A percentile compares a stretch with the other conserved stretches of the same genome.
phyloP scores from a whole-genome alignment of 2,113 vertebrate species.

The Myocastor coypus region DNA sequence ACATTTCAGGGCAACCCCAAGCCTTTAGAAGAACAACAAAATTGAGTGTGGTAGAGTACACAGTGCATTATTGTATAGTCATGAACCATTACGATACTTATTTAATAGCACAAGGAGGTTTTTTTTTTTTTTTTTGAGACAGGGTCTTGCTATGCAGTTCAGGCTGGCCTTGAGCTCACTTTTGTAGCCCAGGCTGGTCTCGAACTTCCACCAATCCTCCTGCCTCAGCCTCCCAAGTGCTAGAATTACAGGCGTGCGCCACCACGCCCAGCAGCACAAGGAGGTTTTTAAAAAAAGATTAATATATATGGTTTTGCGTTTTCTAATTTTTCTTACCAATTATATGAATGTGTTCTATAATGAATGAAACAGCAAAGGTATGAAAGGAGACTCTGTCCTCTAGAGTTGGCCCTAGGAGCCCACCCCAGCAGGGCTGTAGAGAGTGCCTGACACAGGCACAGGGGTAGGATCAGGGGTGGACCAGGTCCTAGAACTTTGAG shows the following conservation, averaged over 20 bases:
- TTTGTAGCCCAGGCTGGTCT: too few species aligned
- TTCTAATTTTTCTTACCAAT: slow-evolving; percentile 25
- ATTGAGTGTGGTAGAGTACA: background rate
- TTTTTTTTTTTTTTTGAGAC: too few species aligned
- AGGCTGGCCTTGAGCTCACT: too few species aligned
- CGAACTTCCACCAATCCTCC: too few species aligned
- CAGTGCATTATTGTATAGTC: background rate
- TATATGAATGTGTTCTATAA: background rate
- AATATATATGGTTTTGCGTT: background rate
- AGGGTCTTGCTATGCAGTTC: too few species aligned
- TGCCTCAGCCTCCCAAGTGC: too few species aligned
- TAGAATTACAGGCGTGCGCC: too few species aligned
- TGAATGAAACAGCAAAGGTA: background rate
- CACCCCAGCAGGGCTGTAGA: background rate
- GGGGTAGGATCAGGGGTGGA: too few species aligned
- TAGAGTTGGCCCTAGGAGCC: background rate
- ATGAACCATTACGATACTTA: background rate
- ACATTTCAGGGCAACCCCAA: slow-evolving; percentile 29
- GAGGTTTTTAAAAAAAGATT: background rate
- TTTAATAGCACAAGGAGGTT: background rate
- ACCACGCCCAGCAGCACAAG: too few species aligned
- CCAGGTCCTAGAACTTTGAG: background rate
- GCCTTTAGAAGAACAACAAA: background rate
- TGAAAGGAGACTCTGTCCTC: background rate
- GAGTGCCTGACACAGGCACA: background rate